Conservation (phyloP, 2,888 invertebrate genomes). For the Actias luna region DNA sequence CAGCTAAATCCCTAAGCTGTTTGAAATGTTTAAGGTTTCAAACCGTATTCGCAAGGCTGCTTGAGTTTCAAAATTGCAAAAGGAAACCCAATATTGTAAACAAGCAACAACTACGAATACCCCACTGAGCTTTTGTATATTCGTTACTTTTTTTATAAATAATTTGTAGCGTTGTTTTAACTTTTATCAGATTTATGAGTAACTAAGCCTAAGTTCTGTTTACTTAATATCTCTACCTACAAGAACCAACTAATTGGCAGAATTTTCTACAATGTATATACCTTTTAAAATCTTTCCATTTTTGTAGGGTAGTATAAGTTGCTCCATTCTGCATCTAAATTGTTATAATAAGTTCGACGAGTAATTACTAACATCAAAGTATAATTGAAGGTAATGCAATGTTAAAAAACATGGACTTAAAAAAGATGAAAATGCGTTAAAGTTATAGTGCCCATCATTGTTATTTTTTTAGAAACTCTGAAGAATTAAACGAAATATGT, state of each 20-base stretch:
- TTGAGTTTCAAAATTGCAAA: constrained; percentile 20
- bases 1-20: constrained; percentile 29
- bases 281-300: neutral
- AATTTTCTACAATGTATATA: neutral
- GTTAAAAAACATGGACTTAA: too few species aligned
- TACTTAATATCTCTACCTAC: neutral
- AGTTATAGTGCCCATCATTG: too few species aligned
- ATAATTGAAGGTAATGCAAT: too few species aligned
- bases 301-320: too few species aligned
- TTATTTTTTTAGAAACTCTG: too few species aligned
- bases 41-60: constrained; percentile 43
- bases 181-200: neutral
- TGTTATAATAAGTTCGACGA: too few species aligned
- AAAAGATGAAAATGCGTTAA: too few species aligned
- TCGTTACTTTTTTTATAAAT: neutral
- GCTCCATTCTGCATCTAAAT: too few species aligned
- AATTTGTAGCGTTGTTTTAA: neutral
- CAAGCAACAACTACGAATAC: neutral
- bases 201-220: neutral
- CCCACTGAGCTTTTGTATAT: neutral
- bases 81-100: neutral
- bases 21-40: constrained; percentile 51
- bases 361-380: too few species aligned
- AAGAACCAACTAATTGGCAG: too few species aligned
- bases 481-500: too few species aligned